A percentile compares a stretch with the other conserved stretches of the same genome.
phyloP scores from a whole-genome alignment of 1,140 invertebrate species.

The Cherax quadricarinatus region DNA sequence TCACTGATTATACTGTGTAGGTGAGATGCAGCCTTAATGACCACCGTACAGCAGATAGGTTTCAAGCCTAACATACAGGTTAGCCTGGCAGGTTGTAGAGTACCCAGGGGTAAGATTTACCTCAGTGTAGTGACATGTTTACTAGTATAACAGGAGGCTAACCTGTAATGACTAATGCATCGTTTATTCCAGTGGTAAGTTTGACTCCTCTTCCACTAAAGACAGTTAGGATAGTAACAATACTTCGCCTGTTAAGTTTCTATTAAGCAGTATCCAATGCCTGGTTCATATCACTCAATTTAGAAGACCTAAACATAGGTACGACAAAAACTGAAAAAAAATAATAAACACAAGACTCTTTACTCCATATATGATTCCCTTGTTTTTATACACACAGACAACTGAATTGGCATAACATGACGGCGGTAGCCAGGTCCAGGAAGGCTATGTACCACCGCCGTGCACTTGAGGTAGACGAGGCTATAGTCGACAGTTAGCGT shows the following conservation, averaged over 20 bases:
- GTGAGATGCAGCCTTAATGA: too few species aligned
- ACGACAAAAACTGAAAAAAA: neutral
- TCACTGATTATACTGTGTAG: too few species aligned
- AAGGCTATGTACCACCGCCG: conserved; percentile 1
- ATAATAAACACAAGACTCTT: neutral
- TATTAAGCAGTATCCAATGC: conserved; percentile 27
- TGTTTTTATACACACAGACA: neutral
- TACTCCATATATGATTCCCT: neutral
- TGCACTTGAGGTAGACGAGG: conserved; percentile 39
- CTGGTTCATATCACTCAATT: neutral
- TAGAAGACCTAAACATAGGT: neutral
- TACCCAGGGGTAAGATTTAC: too few species aligned
- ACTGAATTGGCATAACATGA: conserved; percentile 26
- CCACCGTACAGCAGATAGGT: too few species aligned
- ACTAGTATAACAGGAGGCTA: neutral
- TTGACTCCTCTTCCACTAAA: too few species aligned
- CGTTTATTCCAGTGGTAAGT: neutral
- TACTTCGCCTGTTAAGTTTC: neutral
- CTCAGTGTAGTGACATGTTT: too few species aligned
- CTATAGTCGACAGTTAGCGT: conserved; percentile 29
- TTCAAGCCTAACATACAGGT: too few species aligned
- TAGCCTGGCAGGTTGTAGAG: too few species aligned
- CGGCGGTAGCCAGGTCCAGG: conserved; percentile 3
- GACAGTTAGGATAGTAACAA: conserved; percentile 11
- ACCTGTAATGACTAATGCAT: neutral